These are phyloP conservation scores for Acanthopleura granulata DNA, from an alignment of 2,888 invertebrate species.

Conservation along the genomic window DNA sequence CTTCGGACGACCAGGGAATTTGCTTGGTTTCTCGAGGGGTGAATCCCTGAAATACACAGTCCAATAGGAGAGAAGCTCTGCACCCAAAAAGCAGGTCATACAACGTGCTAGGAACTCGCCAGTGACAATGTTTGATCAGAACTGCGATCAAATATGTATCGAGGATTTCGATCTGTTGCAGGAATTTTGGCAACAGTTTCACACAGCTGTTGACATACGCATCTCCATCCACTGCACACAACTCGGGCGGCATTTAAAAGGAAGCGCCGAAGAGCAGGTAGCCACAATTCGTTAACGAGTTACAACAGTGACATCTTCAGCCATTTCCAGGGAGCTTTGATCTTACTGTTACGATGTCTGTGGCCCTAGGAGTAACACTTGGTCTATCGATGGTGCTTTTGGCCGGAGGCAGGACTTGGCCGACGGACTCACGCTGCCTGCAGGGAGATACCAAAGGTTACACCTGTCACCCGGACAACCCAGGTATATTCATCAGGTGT, in stretches of 20 bases:
- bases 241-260: not conserved
- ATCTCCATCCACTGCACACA: not conserved
- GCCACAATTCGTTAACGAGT: slow-evolving; percentile 5
- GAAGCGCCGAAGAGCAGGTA: not conserved
- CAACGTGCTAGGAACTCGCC: slow-evolving; percentile 18
- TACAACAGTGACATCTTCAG: not conserved
- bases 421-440: not conserved
- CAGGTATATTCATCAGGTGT: slow-evolving; percentile 36
- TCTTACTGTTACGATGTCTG: not conserved
- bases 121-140: slow-evolving; percentile 12
- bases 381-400: not conserved
- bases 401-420: not conserved
- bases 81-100: slow-evolving; percentile 11
- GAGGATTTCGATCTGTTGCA: slow-evolving; percentile 18
- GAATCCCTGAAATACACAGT: not conserved
- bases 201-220: slow-evolving; percentile 9
- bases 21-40: not conserved
- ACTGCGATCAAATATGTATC: slow-evolving; percentile 16
- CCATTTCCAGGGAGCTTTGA: not conserved
- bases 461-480: slow-evolving; percentile 34
- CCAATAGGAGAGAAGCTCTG: not conserved
- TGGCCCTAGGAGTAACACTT: not conserved
- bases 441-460: slow-evolving; percentile 29
- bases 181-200: slow-evolving; percentile 16
- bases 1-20: not conserved